A percentile compares a stretch with the other conserved stretches of the same genome.
phyloP scores from a whole-genome alignment of 2,888 invertebrate species.

The Pelosia muscerda region DNA sequence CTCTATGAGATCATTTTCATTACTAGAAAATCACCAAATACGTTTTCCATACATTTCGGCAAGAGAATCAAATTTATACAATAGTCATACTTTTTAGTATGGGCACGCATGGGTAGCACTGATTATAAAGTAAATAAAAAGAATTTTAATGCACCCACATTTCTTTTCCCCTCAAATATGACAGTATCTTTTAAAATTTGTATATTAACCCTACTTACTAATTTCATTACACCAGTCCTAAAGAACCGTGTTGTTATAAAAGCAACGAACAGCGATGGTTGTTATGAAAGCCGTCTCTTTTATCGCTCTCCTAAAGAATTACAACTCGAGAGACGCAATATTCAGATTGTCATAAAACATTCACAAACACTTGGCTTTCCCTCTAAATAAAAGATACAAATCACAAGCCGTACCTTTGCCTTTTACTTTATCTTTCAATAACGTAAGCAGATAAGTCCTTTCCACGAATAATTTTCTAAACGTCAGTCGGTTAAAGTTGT shows the following conservation, averaged over 20 bases:
- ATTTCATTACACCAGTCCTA: neutral
- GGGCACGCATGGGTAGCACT: too few species aligned
- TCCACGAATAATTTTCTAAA: conserved; percentile 9
- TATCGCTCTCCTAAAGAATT: conserved; percentile 4
- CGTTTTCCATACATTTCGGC: too few species aligned
- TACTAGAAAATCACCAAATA: too few species aligned
- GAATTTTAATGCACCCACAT: too few species aligned
- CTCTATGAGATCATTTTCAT: too few species aligned
- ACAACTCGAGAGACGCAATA: conserved; percentile 2
- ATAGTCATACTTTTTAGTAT: too few species aligned
- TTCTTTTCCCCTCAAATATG: too few species aligned
- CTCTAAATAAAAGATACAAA: conserved; percentile 18
- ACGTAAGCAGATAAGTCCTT: conserved; percentile 10
- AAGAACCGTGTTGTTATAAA: neutral
- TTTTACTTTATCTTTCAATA: conserved; percentile 9
- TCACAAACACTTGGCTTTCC: conserved; percentile 12
- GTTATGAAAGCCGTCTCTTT: neutral
- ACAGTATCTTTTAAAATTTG: too few species aligned
- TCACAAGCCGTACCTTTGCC: conserved; percentile 4
- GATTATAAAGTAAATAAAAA: too few species aligned
- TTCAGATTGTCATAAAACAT: conserved; percentile 19
- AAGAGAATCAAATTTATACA: too few species aligned
- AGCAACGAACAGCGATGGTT: neutral
- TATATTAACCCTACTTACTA: neutral
- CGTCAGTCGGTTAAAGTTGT: neutral